phyloP scores from a whole-genome alignment of 2,113 vertebrate species.

The Myotis yumanensis region DNA sequence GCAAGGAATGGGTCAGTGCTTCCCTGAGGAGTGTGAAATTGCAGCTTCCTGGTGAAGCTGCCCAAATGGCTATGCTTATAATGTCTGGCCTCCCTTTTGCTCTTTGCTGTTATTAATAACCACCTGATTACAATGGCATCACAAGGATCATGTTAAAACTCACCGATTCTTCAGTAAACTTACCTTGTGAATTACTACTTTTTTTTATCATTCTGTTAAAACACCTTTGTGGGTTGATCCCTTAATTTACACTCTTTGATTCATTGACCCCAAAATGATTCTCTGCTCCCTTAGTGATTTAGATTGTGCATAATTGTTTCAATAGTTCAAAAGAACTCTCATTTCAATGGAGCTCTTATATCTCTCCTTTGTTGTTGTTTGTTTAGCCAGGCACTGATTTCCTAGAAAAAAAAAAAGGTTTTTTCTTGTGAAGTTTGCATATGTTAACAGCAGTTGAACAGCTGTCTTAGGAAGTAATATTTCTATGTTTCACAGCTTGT shows the following conservation, averaged over 20 bases:
- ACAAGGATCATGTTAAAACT: not conserved
- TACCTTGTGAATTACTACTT: not conserved
- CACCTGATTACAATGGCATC: too few relatives aligned
- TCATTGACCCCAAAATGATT: conserved; percentile 20
- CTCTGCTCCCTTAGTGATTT: not conserved
- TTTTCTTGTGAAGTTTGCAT: conserved; percentile 30
- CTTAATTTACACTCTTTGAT: not conserved
- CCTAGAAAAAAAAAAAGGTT: not conserved
- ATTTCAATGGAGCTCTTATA: conserved; percentile 11
- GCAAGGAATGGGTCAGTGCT: too few relatives aligned
- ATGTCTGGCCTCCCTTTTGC: too few relatives aligned
- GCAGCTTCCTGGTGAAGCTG: too few relatives aligned
- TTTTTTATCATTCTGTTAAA: not conserved
- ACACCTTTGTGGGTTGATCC: not conserved
- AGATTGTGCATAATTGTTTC: conserved; percentile 37
- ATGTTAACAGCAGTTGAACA: conserved; percentile 73
- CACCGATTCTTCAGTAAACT: not conserved
- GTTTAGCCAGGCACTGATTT: conserved; percentile 29
- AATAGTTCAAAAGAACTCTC: conserved; percentile 5
- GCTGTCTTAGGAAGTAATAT: conserved; percentile 74
- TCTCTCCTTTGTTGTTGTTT: conserved; percentile 53
- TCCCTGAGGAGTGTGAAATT: too few relatives aligned
- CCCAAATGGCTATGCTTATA: too few relatives aligned
- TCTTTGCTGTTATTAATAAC: too few relatives aligned
- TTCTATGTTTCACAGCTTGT: conserved; percentile 78